These are phyloP conservation scores for Dendrolimus punctatus DNA, from an alignment of 1,140 invertebrate genomes.

Conservation along the genomic window DNA sequence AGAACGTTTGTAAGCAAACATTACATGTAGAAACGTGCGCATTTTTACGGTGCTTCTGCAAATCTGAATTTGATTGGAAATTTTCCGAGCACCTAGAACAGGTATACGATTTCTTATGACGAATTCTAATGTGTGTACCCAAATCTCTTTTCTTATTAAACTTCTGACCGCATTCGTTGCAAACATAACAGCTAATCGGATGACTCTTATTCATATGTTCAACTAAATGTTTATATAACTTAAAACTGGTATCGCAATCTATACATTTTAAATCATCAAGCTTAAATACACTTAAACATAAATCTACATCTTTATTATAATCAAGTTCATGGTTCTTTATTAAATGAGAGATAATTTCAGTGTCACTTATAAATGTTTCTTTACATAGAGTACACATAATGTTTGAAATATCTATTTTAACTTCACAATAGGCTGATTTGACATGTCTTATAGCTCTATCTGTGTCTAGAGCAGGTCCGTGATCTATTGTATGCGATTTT, in stretches of 20 bases:
- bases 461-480: constrained; percentile 22
- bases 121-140: constrained; percentile 18
- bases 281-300: constrained; percentile 20
- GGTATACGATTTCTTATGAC: constrained; percentile 21
- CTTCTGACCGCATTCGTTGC: constrained; percentile 22
- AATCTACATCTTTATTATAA: constrained; percentile 22
- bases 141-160: constrained; percentile 38
- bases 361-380: constrained; percentile 22
- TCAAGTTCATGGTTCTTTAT: constrained; percentile 24
- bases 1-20: constrained; percentile 31
- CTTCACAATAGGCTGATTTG: constrained; percentile 22
- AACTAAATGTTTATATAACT: constrained; percentile 27
- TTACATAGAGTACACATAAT: constrained; percentile 35
- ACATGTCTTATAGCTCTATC: constrained; percentile 27
- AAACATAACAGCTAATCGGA: constrained; percentile 23
- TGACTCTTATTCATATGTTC: constrained; percentile 31
- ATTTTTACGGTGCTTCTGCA: constrained; percentile 24
- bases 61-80: constrained; percentile 17
- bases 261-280: constrained; percentile 34
- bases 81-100: constrained; percentile 25
- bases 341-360: constrained; percentile 36
- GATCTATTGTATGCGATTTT: constrained; percentile 33
- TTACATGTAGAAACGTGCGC: constrained; percentile 28
- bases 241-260: constrained; percentile 25
- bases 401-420: constrained; percentile 47